phyloP scores from a whole-genome alignment of 92 coral and sea anemone genomes.

The Epizoanthus illoricatus region DNA sequence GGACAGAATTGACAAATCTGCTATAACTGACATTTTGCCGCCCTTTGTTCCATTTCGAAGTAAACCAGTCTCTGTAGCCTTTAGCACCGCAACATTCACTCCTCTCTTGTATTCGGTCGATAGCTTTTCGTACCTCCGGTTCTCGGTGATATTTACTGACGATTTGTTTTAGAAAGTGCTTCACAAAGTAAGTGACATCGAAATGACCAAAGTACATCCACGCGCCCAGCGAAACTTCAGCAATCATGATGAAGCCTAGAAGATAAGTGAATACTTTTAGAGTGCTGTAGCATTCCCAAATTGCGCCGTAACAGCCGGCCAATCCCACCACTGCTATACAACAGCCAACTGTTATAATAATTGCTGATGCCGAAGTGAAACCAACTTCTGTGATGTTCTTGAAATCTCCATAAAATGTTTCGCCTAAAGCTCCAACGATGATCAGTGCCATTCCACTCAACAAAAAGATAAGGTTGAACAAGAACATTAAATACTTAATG shows the following conservation, averaged over 20 bases:
- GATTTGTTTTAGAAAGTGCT: conserved; percentile 55
- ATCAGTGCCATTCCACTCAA: conserved; percentile 60
- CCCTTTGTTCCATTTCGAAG: conserved; percentile 61
- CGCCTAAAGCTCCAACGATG: conserved; percentile 69
- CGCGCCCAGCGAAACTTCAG: conserved; percentile 54
- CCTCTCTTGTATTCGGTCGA: conserved; percentile 56
- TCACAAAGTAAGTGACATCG: conserved; percentile 52
- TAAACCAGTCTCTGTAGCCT: conserved; percentile 69
- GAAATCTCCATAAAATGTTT: conserved; percentile 63
- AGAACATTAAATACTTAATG: conserved; percentile 65
- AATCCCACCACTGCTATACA: conserved; percentile 60
- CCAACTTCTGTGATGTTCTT: conserved; percentile 56
- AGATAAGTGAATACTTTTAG: conserved; percentile 63
- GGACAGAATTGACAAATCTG: conserved; percentile 57
- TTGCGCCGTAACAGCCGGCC: conserved; percentile 65
- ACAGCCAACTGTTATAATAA: conserved; percentile 59
- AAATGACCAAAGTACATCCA: conserved; percentile 77
- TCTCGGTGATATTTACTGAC: conserved; percentile 53
- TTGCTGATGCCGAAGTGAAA: conserved; percentile 69
- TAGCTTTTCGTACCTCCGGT: conserved; percentile 47
- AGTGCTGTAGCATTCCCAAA: conserved; percentile 55
- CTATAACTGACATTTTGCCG: conserved; percentile 58
- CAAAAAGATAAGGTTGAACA: conserved; percentile 59
- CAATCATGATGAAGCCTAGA: conserved; percentile 53
- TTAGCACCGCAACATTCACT: conserved; percentile 68